Conservation (phyloP, 2,113 vertebrate species). For the Theristicus caerulescens region DNA sequence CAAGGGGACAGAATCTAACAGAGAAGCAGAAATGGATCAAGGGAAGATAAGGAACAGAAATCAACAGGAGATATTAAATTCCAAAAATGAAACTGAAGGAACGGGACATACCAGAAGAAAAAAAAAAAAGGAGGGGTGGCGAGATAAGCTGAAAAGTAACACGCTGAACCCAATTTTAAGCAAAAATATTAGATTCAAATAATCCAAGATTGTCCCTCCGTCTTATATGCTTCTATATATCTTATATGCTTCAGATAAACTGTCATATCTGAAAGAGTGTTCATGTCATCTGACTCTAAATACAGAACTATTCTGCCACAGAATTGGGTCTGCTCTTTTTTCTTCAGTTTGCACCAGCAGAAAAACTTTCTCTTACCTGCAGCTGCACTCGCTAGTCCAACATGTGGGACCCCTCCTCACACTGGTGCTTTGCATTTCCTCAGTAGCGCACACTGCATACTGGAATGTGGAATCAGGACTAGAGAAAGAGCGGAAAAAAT, state of each 20-base stretch:
- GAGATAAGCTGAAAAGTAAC: slow-evolving; percentile 17
- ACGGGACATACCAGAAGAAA: background rate
- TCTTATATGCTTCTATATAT: background rate
- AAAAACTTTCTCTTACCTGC: background rate
- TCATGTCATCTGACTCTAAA: background rate
- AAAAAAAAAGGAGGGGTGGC: background rate
- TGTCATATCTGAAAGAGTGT: background rate
- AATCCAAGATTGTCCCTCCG: background rate
- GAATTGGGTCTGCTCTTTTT: background rate
- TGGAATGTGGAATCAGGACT: background rate
- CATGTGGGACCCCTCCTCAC: background rate
- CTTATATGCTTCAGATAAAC: no score
- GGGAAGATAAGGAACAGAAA: slow-evolving; percentile 37
- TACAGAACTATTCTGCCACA: background rate
- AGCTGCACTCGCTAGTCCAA: background rate
- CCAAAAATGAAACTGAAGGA: background rate
- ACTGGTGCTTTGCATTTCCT: background rate
- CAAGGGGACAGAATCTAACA: slow-evolving; percentile 14
- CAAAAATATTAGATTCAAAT: background rate
- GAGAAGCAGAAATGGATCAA: slow-evolving; percentile 2
- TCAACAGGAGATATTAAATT: slow-evolving; percentile 21
- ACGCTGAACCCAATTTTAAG: background rate
- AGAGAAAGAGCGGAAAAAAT: background rate
- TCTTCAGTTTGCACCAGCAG: background rate
- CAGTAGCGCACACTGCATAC: background rate